phyloP scores from a whole-genome alignment of 2,797 vertebrate genomes.

The Sebastes variabilis region DNA sequence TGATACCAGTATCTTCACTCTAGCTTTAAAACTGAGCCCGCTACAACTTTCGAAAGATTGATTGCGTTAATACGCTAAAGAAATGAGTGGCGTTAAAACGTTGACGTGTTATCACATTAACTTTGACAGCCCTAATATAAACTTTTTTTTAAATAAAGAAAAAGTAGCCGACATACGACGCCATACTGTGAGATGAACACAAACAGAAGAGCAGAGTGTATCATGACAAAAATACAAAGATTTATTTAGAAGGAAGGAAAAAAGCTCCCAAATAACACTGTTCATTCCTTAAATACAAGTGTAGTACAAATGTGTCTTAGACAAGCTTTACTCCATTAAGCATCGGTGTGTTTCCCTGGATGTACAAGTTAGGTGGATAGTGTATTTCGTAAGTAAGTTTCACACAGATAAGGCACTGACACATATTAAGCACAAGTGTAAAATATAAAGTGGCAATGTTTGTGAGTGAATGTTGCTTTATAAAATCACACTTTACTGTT shows the following conservation, averaged over 20 bases:
- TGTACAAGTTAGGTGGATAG: constrained; percentile 17
- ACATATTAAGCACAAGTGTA: constrained; percentile 37
- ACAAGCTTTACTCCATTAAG: constrained; percentile 43
- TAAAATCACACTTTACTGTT: constrained; percentile 25
- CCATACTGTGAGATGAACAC: not conserved
- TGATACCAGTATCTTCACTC: too few relatives aligned
- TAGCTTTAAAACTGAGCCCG: too few relatives aligned
- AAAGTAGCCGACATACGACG: accelerated
- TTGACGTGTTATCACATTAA: too few relatives aligned
- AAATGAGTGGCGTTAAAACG: too few relatives aligned
- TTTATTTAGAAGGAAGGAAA: constrained; percentile 76
- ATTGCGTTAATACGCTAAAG: too few relatives aligned
- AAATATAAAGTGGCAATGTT: constrained; percentile 48
- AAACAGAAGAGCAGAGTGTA: constrained; percentile 8
- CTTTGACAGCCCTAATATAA: too few relatives aligned
- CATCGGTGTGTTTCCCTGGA: constrained; percentile 40
- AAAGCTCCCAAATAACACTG: constrained; percentile 77
- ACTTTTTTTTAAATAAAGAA: not conserved
- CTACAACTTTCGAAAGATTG: too few relatives aligned
- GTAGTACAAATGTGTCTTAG: constrained; percentile 54
- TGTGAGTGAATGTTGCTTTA: constrained; percentile 15
- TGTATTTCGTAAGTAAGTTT: constrained; percentile 17
- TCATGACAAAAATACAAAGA: constrained; percentile 76
- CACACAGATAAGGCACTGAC: constrained; percentile 65
- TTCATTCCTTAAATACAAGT: constrained; percentile 74